Conservation (phyloP, 1,140 invertebrate species). For the Teleopsis dalmanni region DNA sequence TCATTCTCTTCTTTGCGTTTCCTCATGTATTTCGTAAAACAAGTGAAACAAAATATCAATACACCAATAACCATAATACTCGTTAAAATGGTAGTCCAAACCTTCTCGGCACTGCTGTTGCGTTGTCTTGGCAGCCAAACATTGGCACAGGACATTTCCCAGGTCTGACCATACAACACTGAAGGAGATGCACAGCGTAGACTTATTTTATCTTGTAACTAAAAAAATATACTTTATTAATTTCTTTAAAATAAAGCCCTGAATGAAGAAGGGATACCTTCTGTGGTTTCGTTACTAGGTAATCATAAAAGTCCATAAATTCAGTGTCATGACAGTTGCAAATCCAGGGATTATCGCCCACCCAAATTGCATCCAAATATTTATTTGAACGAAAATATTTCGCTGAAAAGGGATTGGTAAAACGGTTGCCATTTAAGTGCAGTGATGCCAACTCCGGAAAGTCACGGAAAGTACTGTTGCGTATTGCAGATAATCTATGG, state of each 20-base stretch:
- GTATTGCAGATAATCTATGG: conserved; percentile 20
- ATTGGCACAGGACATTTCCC: conserved; percentile 56
- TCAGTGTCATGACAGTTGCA: conserved; percentile 55
- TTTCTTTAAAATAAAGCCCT: neutral
- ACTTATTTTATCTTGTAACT: conserved; percentile 29
- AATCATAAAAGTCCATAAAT: conserved; percentile 53
- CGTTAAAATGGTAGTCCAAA: conserved; percentile 55
- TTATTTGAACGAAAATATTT: conserved; percentile 54
- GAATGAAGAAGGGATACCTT: too few species aligned
- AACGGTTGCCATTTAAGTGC: conserved; percentile 58
- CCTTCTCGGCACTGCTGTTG: conserved; percentile 45
- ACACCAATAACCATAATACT: conserved; percentile 30
- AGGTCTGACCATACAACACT: conserved; percentile 53
- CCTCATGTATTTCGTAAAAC: conserved; percentile 45
- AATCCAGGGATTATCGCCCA: conserved; percentile 65
- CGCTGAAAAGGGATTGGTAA: conserved; percentile 53
- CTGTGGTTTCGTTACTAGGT: conserved; percentile 50
- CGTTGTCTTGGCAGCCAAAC: conserved; percentile 49
- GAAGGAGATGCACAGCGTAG: conserved; percentile 55
- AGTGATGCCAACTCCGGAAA: conserved; percentile 50
- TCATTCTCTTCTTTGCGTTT: conserved; percentile 34
- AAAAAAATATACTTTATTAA: neutral
- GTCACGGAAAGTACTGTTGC: conserved; percentile 49
- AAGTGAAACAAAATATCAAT: conserved; percentile 14
- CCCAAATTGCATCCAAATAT: conserved; percentile 49